Conservation (phyloP, 2,113 vertebrate species). For the Sinocyclocheilus anophthalmus region DNA sequence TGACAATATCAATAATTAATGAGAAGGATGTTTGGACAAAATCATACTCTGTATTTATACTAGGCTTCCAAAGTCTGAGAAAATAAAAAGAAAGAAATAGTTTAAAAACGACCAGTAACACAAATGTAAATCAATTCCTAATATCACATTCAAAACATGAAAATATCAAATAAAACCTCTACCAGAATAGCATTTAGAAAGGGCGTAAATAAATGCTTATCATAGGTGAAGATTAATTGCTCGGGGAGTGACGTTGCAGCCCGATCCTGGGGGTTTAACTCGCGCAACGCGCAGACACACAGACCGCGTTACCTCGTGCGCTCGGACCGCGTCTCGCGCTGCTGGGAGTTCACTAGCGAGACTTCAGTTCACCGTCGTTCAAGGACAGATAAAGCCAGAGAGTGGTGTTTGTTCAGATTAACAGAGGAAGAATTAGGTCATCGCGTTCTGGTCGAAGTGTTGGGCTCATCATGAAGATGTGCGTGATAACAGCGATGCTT, state of each 20-base stretch:
- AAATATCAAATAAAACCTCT: not conserved
- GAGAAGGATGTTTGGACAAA: not conserved
- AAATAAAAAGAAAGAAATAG: not conserved
- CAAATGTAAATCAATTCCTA: not conserved
- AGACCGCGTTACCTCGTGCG: constrained; percentile 40
- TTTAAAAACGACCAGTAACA: not conserved
- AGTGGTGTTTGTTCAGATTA: constrained; percentile 13
- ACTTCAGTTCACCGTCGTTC: constrained; percentile 46
- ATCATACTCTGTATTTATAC: not conserved
- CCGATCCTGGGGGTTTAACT: constrained; percentile 44
- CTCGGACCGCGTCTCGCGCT: constrained; percentile 31
- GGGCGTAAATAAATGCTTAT: constrained; percentile 8
- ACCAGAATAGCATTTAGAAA: not conserved
- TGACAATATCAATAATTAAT: constrained; percentile 41
- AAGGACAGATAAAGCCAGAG: constrained; percentile 53
- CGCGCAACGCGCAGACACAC: constrained; percentile 40
- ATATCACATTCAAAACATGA: not conserved
- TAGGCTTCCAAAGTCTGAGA: not conserved
- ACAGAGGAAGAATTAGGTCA: constrained; percentile 43
- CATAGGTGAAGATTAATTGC: constrained; percentile 34
- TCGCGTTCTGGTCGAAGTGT: constrained; percentile 35
- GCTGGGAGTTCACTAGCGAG: constrained; percentile 47
- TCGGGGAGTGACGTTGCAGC: constrained; percentile 54
- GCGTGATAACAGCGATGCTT: constrained; percentile 59
- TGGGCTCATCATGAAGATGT: constrained; percentile 59